Conservation (phyloP, 1,140 invertebrate species). For the Eriocheir sinensis region DNA sequence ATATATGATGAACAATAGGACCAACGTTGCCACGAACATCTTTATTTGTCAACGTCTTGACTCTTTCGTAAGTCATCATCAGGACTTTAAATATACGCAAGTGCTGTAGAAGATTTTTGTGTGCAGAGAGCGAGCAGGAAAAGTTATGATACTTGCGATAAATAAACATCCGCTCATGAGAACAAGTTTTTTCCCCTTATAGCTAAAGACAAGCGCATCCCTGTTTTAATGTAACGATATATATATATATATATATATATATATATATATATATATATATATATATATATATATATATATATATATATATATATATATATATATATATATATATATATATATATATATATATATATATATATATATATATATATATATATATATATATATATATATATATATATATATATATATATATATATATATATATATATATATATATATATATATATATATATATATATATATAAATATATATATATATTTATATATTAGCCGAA, state of each 20-base stretch:
- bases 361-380: background rate
- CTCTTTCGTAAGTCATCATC: no score
- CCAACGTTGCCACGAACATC: no score
- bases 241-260: constrained; percentile 54
- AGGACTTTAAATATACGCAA: no score
- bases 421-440: constrained; percentile 33
- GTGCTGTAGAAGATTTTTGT: no score
- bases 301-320: constrained; percentile 65
- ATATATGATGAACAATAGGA: no score
- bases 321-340: constrained; percentile 56
- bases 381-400: background rate
- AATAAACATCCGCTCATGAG: no score
- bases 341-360: constrained; percentile 15
- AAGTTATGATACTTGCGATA: no score
- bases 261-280: constrained; percentile 65
- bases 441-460: constrained; percentile 23
- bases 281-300: constrained; percentile 64
- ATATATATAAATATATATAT: background rate
- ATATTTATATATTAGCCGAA: no score
- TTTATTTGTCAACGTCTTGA: no score
- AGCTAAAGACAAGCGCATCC: background rate
- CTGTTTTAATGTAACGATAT: constrained; percentile 29
- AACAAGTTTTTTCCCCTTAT: no score
- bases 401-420: constrained; percentile 34
- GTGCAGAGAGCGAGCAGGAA: no score